These are phyloP conservation scores for Oryzias curvinotus DNA, from an alignment of 2,113 vertebrate species.

Conservation along the genomic window DNA sequence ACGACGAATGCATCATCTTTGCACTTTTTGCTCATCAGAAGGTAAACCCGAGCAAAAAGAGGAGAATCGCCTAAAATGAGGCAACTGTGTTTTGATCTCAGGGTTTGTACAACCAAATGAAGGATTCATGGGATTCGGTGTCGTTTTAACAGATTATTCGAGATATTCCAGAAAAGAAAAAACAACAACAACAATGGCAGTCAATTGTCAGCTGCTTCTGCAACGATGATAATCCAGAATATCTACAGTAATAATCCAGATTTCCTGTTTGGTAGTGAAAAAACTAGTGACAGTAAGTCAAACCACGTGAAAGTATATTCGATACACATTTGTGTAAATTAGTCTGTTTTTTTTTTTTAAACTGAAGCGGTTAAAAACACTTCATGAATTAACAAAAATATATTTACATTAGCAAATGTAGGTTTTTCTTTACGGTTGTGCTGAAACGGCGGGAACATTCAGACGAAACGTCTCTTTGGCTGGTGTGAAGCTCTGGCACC, in stretches of 20 bases:
- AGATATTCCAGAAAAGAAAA: slow-evolving; percentile 8
- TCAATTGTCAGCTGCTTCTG: slow-evolving; percentile 3
- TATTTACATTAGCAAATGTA: slow-evolving; percentile 74
- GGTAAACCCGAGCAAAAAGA: too few relatives aligned
- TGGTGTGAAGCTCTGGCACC: slow-evolving; percentile 74
- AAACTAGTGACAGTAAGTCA: slow-evolving; percentile 42
- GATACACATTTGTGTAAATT: slow-evolving; percentile 65
- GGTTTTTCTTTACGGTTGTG: slow-evolving; percentile 34
- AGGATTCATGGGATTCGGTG: too few relatives aligned
- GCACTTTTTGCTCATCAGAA: too few relatives aligned
- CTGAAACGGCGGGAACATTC: slow-evolving; percentile 62
- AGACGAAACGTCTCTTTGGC: slow-evolving; percentile 78
- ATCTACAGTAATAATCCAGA: too few relatives aligned
- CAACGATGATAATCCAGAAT: too few relatives aligned
- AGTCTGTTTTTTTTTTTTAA: slow-evolving; percentile 59
- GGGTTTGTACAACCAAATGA: too few relatives aligned
- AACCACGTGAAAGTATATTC: slow-evolving; percentile 60
- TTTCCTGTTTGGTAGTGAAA: slow-evolving; percentile 45
- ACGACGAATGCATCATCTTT: too few relatives aligned
- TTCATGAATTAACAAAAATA: slow-evolving; percentile 48
- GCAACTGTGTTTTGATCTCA: too few relatives aligned
- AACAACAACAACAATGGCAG: slow-evolving; percentile 10
- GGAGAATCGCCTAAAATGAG: too few relatives aligned
- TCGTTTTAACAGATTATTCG: neutral
- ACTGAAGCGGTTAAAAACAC: slow-evolving; percentile 69